phyloP scores from a whole-genome alignment of 2,888 invertebrate species.

The Coelopa pilipes region DNA sequence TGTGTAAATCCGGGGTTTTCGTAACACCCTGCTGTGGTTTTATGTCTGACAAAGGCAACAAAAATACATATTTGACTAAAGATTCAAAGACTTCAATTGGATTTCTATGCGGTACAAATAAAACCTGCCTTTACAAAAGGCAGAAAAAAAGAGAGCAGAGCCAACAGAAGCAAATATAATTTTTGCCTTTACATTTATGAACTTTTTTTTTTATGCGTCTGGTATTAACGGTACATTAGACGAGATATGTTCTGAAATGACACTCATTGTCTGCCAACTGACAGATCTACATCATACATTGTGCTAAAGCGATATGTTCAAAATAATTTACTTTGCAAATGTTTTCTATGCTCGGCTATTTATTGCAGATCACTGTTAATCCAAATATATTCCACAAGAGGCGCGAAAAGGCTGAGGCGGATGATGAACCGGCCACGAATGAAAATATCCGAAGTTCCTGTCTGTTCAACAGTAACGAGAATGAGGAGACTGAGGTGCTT shows the following conservation, averaged over 20 bases:
- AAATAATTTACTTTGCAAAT: background rate
- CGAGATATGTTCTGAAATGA: conserved; percentile 15
- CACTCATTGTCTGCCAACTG: conserved; percentile 16
- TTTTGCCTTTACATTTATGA: conserved; percentile 10
- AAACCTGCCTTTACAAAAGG: background rate
- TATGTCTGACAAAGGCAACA: background rate
- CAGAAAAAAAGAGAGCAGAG: no score
- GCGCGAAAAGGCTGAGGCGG: conserved; percentile 27
- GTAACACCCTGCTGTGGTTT: background rate
- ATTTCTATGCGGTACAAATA: background rate
- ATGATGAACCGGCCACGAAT: conserved; percentile 1
- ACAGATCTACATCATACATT: conserved; percentile 15
- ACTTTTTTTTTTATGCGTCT: conserved; percentile 3
- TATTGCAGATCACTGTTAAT: conserved; percentile 54
- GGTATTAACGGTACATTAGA: conserved; percentile 15
- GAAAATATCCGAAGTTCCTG: conserved; percentile 24
- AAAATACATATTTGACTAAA: background rate
- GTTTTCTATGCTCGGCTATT: background rate
- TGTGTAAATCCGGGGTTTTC: background rate
- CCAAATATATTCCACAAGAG: conserved; percentile 58
- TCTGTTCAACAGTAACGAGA: background rate
- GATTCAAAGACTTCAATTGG: conserved; percentile 54
- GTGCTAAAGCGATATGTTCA: background rate
- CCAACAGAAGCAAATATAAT: background rate
- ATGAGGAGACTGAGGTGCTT: background rate